Evolutionary conservation across 2,888 invertebrate species (phyloP).

Genomic region (Dichetophora obliterata): DNA sequence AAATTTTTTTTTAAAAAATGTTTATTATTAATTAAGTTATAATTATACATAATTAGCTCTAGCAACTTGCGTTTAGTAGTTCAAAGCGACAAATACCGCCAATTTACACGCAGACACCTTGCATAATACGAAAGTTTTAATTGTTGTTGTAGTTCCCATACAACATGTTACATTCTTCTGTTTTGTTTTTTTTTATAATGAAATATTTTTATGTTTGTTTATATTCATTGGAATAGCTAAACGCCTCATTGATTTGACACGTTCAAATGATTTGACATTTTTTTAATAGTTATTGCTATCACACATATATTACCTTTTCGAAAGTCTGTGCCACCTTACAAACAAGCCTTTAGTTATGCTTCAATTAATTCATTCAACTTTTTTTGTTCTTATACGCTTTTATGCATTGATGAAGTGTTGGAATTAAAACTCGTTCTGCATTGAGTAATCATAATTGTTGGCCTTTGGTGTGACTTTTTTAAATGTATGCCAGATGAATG

Average conservation of each 20-base stretch:
- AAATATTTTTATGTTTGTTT: background rate
- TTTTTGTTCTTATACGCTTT: too few relatives aligned
- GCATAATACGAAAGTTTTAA: background rate
- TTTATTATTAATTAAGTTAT: constrained; percentile 6
- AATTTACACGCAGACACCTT: constrained; percentile 8
- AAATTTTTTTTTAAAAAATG: too few relatives aligned
- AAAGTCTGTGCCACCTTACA: too few relatives aligned
- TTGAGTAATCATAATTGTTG: background rate
- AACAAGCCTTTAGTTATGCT: too few relatives aligned
- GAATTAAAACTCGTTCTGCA: too few relatives aligned
- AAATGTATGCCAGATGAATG: background rate
- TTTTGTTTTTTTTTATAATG: background rate
- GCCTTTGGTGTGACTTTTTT: background rate
- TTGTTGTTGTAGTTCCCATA: background rate
- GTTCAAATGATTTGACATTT: constrained; percentile 7
- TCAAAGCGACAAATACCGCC: constrained; percentile 20
- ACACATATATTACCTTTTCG: background rate
- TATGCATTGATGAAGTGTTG: too few relatives aligned
- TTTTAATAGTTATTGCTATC: background rate
- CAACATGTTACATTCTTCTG: background rate
- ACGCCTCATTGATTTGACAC: constrained; percentile 6
- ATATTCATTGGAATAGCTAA: background rate
- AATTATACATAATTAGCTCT: background rate
- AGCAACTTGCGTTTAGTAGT: background rate
- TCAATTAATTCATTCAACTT: too few relatives aligned